These are phyloP conservation scores for Pteronotus mesoamericanus DNA, from an alignment of 2,797 vertebrate genomes.

Conservation along the genomic window DNA sequence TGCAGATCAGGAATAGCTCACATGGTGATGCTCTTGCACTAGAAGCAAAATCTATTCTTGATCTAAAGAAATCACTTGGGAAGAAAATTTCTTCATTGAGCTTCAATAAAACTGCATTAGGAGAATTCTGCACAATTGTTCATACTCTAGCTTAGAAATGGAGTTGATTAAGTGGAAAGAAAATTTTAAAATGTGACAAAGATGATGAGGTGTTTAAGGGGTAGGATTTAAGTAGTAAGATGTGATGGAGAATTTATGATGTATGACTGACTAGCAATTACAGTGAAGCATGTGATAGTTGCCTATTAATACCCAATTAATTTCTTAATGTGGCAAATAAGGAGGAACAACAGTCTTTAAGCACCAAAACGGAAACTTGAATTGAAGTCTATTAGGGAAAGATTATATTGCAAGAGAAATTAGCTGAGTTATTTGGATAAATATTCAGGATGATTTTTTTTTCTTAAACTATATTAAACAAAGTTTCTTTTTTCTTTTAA, in stretches of 20 bases:
- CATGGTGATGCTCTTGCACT: slow-evolving; percentile 59
- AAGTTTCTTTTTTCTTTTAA: neutral
- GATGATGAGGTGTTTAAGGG: slow-evolving; percentile 73
- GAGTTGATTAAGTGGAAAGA: slow-evolving; percentile 68
- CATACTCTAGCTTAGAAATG: slow-evolving; percentile 51
- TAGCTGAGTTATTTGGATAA: slow-evolving; percentile 20
- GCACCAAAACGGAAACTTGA: slow-evolving; percentile 42
- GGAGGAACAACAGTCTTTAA: slow-evolving; percentile 56
- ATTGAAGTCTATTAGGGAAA: slow-evolving; percentile 39
- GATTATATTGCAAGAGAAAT: neutral
- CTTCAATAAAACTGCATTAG: neutral
- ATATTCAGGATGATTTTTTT: slow-evolving; percentile 15
- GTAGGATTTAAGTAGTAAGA: slow-evolving; percentile 66
- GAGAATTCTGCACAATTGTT: slow-evolving; percentile 44
- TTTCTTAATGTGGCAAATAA: slow-evolving; percentile 69
- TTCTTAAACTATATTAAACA: neutral
- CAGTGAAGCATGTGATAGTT: slow-evolving; percentile 57
- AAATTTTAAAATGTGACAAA: slow-evolving; percentile 69
- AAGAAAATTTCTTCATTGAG: slow-evolving; percentile 46
- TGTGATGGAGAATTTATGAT: slow-evolving; percentile 65
- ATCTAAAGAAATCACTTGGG: slow-evolving; percentile 49
- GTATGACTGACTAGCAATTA: slow-evolving; percentile 51
- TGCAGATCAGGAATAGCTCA: slow-evolving; percentile 65
- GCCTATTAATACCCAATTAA: slow-evolving; percentile 69
- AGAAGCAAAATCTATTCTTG: slow-evolving; percentile 44